Base-by-base conservation (phyloP, 1,140 invertebrate species). In the Tenebrio molitor region DNA sequence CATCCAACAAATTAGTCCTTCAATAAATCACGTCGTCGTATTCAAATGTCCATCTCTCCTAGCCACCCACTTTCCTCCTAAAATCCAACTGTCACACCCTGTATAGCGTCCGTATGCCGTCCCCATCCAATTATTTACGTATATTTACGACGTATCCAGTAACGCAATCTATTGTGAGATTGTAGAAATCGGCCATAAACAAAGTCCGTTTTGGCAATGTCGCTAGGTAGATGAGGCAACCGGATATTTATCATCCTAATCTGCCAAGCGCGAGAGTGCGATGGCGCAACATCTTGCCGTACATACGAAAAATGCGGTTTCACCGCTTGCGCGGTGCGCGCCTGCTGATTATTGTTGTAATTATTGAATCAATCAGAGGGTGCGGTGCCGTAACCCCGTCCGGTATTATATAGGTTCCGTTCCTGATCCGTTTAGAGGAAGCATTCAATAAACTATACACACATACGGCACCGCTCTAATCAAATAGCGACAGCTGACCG, bases 401-500 rank as follows among this genome's bases (percentile, higher is more conserved):
- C n/a, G 36, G 4, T 10, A 10, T 33, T 33, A 33, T 39, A 12
- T n/a, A n/a, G 21, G 23, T 14, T 29, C 50, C 21, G 23, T 12
- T 58, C 42, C 23, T 58, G 50, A 58, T 58, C 50, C 50, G 50
- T 58, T 58, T 58, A 58, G 50, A 39, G 36, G 36, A 58, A 58
- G 50, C 23, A 58, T 58, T 58, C 50, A 58, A 58, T 58, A 58
- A 58, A 58, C 21, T 58, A 58, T 58, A 58, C 50, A 50, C 44
- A 58, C 50, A 58, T 58, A 58, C 21, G 50, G 50, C 50, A 58
- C 50, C 21, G 50, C 50, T 58, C 64, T 66, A 46, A 66, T 66
- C 64, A 66, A 66, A 66, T 46, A 66, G 42, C 64, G 34, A 46
- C 64, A 66, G 64, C 64, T 66, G 64, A 66, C 64, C 64, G 36